Base-by-base conservation (phyloP, 2,113 vertebrate species). In the Sakesphorus luctuosus region DNA sequence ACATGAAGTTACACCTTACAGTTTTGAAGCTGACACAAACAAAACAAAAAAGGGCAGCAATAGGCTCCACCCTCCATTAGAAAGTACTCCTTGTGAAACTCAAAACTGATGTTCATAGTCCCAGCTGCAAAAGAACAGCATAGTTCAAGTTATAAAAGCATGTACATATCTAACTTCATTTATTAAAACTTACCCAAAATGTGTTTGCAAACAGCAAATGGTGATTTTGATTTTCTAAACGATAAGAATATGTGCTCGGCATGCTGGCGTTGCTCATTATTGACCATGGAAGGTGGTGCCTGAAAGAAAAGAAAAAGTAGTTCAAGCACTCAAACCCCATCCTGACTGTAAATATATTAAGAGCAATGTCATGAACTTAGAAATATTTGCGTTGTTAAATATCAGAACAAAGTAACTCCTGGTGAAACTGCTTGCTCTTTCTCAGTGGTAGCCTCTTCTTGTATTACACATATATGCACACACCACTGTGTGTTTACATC, bases 281-380 rank as follows among this genome's bases (percentile, higher is more conserved):
- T 99, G 98, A 99, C 99, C 99, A 99, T 99, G 98, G 99, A 99
- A 79, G 99, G 99, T 95, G 99, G 99, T 96, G 99, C 99, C 99
- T 99, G 96, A 84, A 79, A 93, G 55, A 84, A 69, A 26, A 65
- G 13, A 53, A 50, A 50, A 77, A 74, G 25, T 52, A 78, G 67
- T 25, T 78, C 29, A 24, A 86, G 47, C 53, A 73, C 29, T 62
- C n/a, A 87, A 78, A 73, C 10, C 8, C 4, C 7, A 49, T 36
- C 26, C 47, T 5, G 9, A 67, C 8, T 71, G 71, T 43, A 95
- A 90, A 63, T 18, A 63, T 3, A 50, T 11, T 43, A 69, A 43
- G 4, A 80, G 14, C 25, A 56, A 44, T 13, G 13, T 58, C 26
- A 77, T 21, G 6, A 63, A 53, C 11, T 52, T 69, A 24, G 0